Evolutionary conservation across 2,888 invertebrate genomes (phyloP), one percentile per base, ranked within the genome.

Genomic region (Eupithecia centaureata): DNA sequence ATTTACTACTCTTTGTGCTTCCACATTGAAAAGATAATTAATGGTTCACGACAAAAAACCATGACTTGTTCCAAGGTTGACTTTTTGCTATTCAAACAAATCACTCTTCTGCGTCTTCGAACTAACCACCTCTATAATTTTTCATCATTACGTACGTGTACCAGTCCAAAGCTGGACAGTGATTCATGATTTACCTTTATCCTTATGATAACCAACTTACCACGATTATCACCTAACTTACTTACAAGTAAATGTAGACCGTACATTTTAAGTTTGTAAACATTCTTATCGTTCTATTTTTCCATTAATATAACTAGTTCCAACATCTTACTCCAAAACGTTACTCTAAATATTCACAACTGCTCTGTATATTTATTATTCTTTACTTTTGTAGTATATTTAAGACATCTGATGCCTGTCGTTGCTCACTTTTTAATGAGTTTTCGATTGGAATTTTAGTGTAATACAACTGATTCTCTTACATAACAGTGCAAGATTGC

Each of bases 1-100:
- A 76, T 76, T 72, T 74, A 70, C 52, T 60, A 65, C 68, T 75
- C 73, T 76, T 77, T 77, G 71, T 76, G 60, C 61, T 64, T 62
- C 67, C 35, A 69, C 65, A n/a, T 58, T 71, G 65, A 72, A 70
- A 58, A 72, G 65, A 73, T 73, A 72, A 73, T 73, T 71, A 72
- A 74, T 73, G 68, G 61, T 52, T 13, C 57, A 25, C 63, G 33
- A 72, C 68, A 73, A 72, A 73, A 72, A 72, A 52, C n/a, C 63
- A 63, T 71, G 67, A 63, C 63, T 65, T 52, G 65, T 58, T 71
- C 63, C 3, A 57, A 67, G 65, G 65, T 57, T 57, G 51, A 30
- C 57, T 68, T 68, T 66, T 71, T 71, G 65, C 58, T 63, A 47
- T 61, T 64, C 62, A 58, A 62, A 68, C 65, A 68, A 65, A 61